Evolutionary conservation across 2,113 vertebrate species (phyloP), one percentile per base, ranked within the genome.

Genomic region (Nothoprocta pentlandii): DNA sequence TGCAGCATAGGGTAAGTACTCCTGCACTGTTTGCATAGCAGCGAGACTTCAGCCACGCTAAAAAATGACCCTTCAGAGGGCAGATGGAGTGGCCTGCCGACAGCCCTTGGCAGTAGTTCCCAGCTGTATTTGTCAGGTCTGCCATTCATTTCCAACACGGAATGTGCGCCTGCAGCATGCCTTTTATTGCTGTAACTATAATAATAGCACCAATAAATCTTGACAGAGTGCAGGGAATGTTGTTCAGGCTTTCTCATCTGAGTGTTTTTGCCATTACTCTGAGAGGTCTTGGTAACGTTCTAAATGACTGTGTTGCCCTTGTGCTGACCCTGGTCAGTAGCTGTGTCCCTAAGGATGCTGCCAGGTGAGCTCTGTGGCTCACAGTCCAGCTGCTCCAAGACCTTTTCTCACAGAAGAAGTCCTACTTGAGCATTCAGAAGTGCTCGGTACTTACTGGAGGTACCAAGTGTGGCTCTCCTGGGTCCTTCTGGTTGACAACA

Each of bases 301-400:
- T 67, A 36, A 34, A 12, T 4, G 13, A 20, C 46, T 68, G 41
- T 0, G 0, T 36, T 54, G 9, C 19, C 66, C 28, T 14, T 19
- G 8, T 39, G 26, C 42, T 1, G 0, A 41, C 16, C 8, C 36
- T 2, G 2, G 7, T 2, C 12, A 17, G 39, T 17, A 25, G 44
- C 4, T 1, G 25, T 68, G 68, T 10, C 4, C 22, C 32, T 13
- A 3, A 28, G 42, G 26, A 2, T 87, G 76, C 68, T 69, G 32
- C 80, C 58, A 42, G 39, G 16, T 39, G 66, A 26, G n/a, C 49
- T 58, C 17, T 58, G 28, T 58, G 54, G 54, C 54, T 19, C 30
- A 10, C 17, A 58, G 54, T 16, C 54, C 20, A 53, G 54, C 74
- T 82, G 49, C 4, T 70, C 58, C 14, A 14, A 42, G 58, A 23